Evolutionary conservation across 2,888 invertebrate genomes (phyloP), one percentile per base, ranked within the genome.

Genomic region (Diogma glabrata): DNA sequence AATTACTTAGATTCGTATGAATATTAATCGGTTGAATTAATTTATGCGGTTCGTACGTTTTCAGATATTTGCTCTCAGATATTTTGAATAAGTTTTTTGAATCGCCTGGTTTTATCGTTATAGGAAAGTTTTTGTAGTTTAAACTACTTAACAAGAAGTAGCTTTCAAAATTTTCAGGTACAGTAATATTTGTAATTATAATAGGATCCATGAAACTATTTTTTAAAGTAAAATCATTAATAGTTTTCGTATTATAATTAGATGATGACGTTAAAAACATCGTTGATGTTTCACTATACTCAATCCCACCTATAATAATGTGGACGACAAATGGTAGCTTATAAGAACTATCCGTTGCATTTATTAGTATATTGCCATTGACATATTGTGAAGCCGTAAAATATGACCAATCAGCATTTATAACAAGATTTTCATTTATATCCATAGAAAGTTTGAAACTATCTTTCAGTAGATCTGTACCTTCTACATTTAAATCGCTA

Each of bases 161-260:
- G 53, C 72, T 67, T 56, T 72, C 71, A 48, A 78, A 78, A 53
- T 81, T 79, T 16, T 72, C 64, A 6, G 79, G 75, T 57, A 88
- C 67, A 8, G 80, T 77, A 40, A 84, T 75, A 65, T 87, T 85
- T 55, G 81, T 79, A 55, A 91, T 72, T 54, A 81, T 81, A 52
- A 91, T 66, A 8, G 87, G 80, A 58, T 80, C 75, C 60, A 79
- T 76, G 66, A 86, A 88, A 59, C 78, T 78, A 69, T 90, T 91
- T 50, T 78, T 77, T 53, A 87, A 73, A 49, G 73, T 71, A 57
- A 85, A 72, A 58, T 75, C 72, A 53, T 40, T 48, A 8, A 12
- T 19, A n/a, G 28, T 24, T 23, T n/a, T 30, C 8, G 49, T 33
- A n/a, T 30, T 33, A 22, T 50, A 20, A 17, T 16, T 22, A 14